Percentiles rank a stretch among this genome's conserved stretches.
Conservation (phyloP, 2,797 vertebrate species). For the Masticophis lateralis region DNA sequence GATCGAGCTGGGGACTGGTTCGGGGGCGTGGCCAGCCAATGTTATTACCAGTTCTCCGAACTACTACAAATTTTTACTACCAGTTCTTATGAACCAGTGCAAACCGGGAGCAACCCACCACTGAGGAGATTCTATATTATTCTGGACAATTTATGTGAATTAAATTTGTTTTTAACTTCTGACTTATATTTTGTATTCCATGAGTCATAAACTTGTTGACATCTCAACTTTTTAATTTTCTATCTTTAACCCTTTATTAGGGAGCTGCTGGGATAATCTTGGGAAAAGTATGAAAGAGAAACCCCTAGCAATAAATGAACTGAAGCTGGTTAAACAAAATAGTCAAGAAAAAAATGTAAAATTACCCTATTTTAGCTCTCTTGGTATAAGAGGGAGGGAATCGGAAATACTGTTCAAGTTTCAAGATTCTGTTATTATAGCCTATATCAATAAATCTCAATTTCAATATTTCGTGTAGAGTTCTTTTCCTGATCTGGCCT, state of each 20-base stretch:
- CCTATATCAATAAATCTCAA: not conserved
- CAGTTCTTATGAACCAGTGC: too few species aligned
- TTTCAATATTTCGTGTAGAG: not conserved
- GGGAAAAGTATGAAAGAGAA: not conserved
- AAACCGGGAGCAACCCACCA: too few species aligned
- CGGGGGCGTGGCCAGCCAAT: too few species aligned
- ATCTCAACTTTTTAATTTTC: not conserved
- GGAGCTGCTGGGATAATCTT: not conserved
- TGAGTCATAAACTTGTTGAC: not conserved
- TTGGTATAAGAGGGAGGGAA: not conserved
- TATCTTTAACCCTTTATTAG: not conserved
- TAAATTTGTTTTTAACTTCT: not conserved
- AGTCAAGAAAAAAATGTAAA: not conserved
- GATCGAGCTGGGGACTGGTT: too few species aligned
- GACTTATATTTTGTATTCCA: not conserved
- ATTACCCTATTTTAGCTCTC: not conserved
- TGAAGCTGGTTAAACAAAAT: not conserved
- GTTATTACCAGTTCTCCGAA: too few species aligned
- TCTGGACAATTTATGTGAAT: not conserved
- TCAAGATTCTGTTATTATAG: not conserved
- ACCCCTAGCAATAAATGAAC: not conserved
- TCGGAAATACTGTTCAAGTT: not conserved
- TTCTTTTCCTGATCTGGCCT: not conserved
- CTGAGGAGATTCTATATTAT: not conserved
- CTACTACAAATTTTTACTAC: too few species aligned